A percentile compares a stretch with the other conserved stretches of the same genome.
Conservation (phyloP, 2,797 vertebrate species). For the Bryconaethiops microstoma region DNA sequence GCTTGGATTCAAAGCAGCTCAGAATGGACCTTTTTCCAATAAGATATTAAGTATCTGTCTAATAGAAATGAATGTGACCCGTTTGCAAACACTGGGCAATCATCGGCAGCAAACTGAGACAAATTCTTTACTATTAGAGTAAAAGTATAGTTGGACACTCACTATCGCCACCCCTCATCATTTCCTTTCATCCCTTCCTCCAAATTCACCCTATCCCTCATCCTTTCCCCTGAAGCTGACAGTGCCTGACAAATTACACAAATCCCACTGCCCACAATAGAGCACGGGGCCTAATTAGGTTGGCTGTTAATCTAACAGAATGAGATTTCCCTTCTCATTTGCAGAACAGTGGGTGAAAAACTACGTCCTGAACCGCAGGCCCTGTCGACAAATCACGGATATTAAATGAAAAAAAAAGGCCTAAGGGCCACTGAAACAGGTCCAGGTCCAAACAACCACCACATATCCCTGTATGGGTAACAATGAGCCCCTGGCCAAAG, state of each 20-base stretch:
- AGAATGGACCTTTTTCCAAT: neutral
- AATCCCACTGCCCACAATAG: conserved; percentile 32
- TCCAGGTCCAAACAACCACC: conserved; percentile 7
- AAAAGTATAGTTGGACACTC: conserved; percentile 7
- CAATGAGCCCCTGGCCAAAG: conserved; percentile 25
- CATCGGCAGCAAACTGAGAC: neutral
- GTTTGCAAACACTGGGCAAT: neutral
- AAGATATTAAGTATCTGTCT: neutral
- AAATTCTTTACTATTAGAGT: neutral
- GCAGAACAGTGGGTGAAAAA: conserved; percentile 39
- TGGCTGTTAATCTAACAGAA: conserved; percentile 52
- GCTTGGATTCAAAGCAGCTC: neutral
- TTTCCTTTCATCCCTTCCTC: conserved; percentile 9
- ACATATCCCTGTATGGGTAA: conserved; percentile 11
- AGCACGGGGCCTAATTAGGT: conserved; percentile 45
- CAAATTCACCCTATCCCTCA: conserved; percentile 21
- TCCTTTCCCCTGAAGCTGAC: conserved; percentile 18
- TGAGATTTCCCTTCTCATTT: conserved; percentile 47
- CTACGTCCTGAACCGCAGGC: conserved; percentile 34
- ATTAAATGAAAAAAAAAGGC: conserved; percentile 36
- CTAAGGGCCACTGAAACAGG: conserved; percentile 49
- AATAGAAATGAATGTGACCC: neutral
- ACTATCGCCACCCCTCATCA: neutral
- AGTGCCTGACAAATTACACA: conserved; percentile 46
- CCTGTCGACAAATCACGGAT: conserved; percentile 48